phyloP scores from a whole-genome alignment of 2,113 vertebrate species.

The Mixornis gularis region DNA sequence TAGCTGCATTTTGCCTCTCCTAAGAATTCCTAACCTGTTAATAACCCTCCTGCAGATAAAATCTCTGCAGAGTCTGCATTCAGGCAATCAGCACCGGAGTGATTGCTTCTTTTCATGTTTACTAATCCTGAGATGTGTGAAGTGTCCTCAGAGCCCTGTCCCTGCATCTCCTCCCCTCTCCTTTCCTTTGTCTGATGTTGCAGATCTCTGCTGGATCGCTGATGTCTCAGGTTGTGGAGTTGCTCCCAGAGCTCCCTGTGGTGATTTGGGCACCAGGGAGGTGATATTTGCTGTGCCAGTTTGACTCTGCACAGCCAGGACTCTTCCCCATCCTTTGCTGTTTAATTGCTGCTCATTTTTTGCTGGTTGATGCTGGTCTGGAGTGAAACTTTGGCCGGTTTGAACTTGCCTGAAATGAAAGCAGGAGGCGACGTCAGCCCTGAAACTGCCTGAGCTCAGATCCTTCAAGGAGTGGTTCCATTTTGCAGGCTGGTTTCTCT shows the following conservation, averaged over 20 bases:
- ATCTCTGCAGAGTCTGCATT: neutral
- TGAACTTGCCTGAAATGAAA: neutral
- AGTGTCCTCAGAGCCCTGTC: neutral
- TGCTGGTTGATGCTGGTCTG: neutral
- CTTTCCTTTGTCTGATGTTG: neutral
- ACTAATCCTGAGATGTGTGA: neutral
- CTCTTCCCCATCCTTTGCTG: neutral
- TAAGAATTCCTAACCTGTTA: neutral
- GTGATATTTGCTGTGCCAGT: neutral
- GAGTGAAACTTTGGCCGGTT: neutral
- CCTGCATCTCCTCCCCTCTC: neutral
- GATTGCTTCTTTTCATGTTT: neutral
- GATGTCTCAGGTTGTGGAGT: neutral
- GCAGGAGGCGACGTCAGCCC: neutral
- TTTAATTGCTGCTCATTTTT: neutral
- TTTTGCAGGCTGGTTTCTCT: neutral
- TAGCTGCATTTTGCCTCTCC: neutral
- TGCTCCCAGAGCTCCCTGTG: neutral
- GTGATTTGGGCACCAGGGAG: neutral
- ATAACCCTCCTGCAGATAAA: constrained; percentile 5
- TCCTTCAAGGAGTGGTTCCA: neutral
- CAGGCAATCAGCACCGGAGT: neutral
- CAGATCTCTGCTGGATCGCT: neutral
- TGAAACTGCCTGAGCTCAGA: neutral
- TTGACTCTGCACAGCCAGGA: neutral